phyloP scores from a whole-genome alignment of 2,113 vertebrate species.

The Aldabrachelys gigantea region DNA sequence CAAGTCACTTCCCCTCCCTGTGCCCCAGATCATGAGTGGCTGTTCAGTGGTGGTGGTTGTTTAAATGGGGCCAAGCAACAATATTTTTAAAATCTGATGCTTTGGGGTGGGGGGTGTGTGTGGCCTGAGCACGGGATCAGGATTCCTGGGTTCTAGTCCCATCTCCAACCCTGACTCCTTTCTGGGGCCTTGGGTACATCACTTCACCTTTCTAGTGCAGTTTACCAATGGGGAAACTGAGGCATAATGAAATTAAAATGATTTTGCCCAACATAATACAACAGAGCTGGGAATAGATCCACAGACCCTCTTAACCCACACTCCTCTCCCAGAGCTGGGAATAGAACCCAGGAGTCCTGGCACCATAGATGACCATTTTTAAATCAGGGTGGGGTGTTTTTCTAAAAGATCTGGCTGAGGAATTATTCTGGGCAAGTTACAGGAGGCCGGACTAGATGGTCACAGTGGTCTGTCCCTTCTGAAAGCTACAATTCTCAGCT shows the following conservation, averaged over 20 bases:
- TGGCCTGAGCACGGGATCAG: neutral
- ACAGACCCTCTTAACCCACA: neutral
- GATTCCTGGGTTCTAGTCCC: neutral
- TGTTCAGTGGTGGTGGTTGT: neutral
- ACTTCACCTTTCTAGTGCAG: neutral
- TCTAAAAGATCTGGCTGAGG: neutral
- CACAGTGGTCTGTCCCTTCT: neutral
- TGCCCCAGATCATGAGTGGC: neutral
- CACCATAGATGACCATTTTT: neutral
- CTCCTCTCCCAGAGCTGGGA: neutral
- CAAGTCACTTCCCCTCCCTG: neutral
- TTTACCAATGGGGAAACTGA: neutral
- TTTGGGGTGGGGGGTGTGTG: neutral
- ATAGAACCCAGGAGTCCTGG: neutral
- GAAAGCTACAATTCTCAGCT: neutral
- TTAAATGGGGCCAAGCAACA: neutral
- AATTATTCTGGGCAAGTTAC: neutral
- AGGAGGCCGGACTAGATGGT: neutral
- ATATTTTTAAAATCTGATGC: neutral
- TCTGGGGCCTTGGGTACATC: neutral
- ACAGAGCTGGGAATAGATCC: neutral
- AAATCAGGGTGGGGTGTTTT: neutral
- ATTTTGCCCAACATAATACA: neutral
- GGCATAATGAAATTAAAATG: neutral
- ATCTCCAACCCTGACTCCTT: neutral